Base-by-base conservation (phyloP, 2,797 vertebrate species). In the Prionace glauca region DNA sequence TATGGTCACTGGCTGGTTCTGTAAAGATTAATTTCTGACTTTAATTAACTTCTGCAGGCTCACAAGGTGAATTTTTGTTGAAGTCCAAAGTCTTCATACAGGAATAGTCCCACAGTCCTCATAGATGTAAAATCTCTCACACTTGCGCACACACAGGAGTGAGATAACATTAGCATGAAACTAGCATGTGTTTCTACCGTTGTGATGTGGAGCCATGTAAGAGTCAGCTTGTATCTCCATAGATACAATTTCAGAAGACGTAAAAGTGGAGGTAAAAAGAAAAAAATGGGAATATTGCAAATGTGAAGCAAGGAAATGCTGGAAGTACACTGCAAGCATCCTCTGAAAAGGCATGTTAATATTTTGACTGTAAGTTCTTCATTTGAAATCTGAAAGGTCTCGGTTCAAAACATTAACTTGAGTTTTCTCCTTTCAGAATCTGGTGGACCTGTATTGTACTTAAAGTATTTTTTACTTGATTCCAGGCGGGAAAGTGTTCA, bases 371-470 rank as follows among this genome's bases (percentile, higher is more conserved):
- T 41, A 84, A 41, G 45, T 24, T 41, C 79, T 45, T 84, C 81
- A 84, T 92, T 69, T 24, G 62, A 91, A 36, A 18, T 92, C 60
- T 69, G 41, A 84, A 84, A 84, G 81, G 20, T 69, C 65, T 67
- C 5, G 10, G n/a, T 69, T 65, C 20, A 65, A 67, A 36, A 20
- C 14, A 81, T 81, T 67, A 92, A 92, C 10, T 9, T 69, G n/a
- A 69, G 90, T 92, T 92, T 69, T 91, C 88, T n/a, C 88, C 20
- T 91, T 91, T 92, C 90, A 92, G 65, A 92, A 20, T 62, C 62
- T 69, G 65, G 69, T n/a, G 16, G n/a, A 18, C 60, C 60, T 90
- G 32, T 29, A 92, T 67, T 92, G n/a, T n/a, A 92, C n/a, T 67
- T 67, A 18, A 67, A 41, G 65, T n/a, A 69, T 92, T 92, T 92